Conservation (phyloP, 2,113 vertebrate species). For the Cololabis saira region DNA sequence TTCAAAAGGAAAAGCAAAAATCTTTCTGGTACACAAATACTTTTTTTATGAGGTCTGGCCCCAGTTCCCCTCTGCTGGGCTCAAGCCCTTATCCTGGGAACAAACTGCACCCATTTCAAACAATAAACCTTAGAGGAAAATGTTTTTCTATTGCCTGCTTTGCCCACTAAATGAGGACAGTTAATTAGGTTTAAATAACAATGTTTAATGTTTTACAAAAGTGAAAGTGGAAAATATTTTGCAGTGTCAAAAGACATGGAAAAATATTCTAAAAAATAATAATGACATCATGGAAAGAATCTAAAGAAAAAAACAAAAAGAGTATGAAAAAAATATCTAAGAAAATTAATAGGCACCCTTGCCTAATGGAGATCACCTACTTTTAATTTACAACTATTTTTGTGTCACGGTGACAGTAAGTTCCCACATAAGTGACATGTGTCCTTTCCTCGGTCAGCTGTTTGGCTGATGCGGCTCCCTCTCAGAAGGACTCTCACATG, state of each 20-base stretch:
- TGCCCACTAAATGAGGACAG: constrained; percentile 66
- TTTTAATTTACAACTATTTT: constrained; percentile 40
- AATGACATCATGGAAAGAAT: not conserved
- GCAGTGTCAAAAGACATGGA: no score
- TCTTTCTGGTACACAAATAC: constrained; percentile 83
- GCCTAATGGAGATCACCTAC: constrained; percentile 29
- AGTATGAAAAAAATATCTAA: constrained; percentile 13
- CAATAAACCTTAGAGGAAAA: constrained; percentile 77
- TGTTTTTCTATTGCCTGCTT: constrained; percentile 65
- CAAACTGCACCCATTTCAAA: constrained; percentile 76
- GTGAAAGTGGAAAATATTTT: no score
- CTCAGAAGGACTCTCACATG: constrained; percentile 45
- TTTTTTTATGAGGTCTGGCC: constrained; percentile 79
- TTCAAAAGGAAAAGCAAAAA: constrained; percentile 75
- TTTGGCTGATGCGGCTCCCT: constrained; percentile 40
- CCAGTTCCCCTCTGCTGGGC: constrained; percentile 80
- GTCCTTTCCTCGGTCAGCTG: constrained; percentile 26
- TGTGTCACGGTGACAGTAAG: constrained; percentile 43
- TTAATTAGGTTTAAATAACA: constrained; percentile 57
- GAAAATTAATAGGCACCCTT: constrained; percentile 28
- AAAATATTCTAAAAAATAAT: no score
- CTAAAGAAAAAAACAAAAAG: constrained; percentile 46
- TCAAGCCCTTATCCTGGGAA: constrained; percentile 80
- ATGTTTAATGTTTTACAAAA: no score
- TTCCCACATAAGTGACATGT: constrained; percentile 53